Conservation (phyloP, 2,113 vertebrate genomes). For the Gymnarchus niloticus region DNA sequence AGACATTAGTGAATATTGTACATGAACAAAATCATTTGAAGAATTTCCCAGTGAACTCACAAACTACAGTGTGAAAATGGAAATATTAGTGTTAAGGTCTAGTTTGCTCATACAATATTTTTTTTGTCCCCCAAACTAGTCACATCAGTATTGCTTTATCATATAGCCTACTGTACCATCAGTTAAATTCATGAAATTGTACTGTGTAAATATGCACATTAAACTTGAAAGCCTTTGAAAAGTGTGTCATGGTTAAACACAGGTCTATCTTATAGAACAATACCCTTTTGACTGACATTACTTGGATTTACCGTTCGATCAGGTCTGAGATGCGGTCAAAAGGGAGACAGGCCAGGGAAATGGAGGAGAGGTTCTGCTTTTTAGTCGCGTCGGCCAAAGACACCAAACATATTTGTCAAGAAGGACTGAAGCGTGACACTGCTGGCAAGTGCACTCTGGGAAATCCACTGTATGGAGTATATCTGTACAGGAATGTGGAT, state of each 20-base stretch:
- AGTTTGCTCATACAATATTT: no score
- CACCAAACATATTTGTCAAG: conserved; percentile 33
- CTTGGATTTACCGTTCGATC: not conserved
- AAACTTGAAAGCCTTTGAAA: not conserved
- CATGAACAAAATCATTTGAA: not conserved
- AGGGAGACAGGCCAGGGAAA: conserved; percentile 43
- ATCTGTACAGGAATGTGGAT: conserved; percentile 45
- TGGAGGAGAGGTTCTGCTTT: conserved; percentile 48
- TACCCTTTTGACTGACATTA: not conserved
- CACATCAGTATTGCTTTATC: no score
- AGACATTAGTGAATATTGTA: not conserved
- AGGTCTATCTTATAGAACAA: not conserved
- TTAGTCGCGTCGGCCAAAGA: conserved; percentile 33
- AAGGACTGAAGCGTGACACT: conserved; percentile 33
- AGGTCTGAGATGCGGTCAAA: conserved; percentile 48
- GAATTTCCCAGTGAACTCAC: no score
- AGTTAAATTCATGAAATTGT: not conserved
- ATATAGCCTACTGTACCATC: no score
- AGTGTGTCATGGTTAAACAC: not conserved
- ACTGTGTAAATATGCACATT: not conserved
- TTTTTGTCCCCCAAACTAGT: no score
- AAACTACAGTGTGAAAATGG: no score
- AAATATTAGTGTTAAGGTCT: no score
- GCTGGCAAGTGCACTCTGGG: conserved; percentile 37
- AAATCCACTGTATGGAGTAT: conserved; percentile 45